A percentile compares a stretch with the other conserved stretches of the same genome.
Conservation (phyloP, 2,888 invertebrate genomes). For the Hydrotaea diabolus region DNA sequence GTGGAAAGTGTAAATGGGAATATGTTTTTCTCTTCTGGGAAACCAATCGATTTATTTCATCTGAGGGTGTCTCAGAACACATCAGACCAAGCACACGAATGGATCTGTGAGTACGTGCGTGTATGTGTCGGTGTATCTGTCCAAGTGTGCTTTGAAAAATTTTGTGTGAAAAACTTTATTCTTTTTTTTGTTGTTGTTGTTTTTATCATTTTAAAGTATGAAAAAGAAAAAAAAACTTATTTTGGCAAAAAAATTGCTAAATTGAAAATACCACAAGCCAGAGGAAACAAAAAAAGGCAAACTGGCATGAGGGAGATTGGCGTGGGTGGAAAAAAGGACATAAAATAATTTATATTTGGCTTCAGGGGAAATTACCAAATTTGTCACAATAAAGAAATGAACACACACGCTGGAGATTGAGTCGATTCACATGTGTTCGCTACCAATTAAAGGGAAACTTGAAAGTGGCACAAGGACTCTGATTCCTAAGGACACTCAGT, state of each 20-base stretch:
- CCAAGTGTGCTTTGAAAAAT: not conserved
- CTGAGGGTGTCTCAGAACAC: not conserved
- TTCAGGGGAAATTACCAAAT: not conserved
- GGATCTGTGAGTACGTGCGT: not conserved
- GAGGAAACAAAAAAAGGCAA: not conserved
- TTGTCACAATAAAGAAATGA: not conserved
- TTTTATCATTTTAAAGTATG: not conserved
- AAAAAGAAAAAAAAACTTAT: not conserved
- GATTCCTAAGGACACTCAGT: too few relatives aligned
- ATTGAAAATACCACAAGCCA: constrained; percentile 12
- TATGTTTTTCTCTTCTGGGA: not conserved
- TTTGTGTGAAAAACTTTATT: not conserved
- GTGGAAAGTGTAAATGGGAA: not conserved
- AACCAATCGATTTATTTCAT: constrained; percentile 3
- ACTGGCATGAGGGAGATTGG: not conserved
- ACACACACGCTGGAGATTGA: not conserved
- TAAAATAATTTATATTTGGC: not conserved
- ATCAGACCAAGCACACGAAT: not conserved
- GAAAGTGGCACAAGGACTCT: too few relatives aligned
- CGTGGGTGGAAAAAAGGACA: not conserved
- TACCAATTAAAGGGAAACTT: too few relatives aligned
- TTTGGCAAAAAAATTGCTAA: not conserved
- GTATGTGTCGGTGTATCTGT: not conserved
- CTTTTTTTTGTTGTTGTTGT: too few relatives aligned
- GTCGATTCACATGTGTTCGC: not conserved